Base-by-base conservation (phyloP, 2,797 vertebrate genomes). In the Iguana delicatissima region DNA sequence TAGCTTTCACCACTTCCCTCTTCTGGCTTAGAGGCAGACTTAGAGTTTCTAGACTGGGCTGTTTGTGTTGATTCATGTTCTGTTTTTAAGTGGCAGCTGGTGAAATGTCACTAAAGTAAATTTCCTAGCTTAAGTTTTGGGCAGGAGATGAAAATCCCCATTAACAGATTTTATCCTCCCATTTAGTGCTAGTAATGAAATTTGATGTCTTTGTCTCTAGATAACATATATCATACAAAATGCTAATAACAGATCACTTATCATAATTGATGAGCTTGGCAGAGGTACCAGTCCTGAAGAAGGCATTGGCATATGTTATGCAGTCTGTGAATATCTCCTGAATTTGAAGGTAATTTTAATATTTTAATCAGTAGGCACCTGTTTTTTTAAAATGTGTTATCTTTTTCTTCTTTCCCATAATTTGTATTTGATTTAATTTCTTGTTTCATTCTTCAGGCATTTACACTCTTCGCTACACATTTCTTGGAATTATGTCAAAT, bases 241-340 rank as follows among this genome's bases (percentile, higher is more conserved):
- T 32, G 98, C 98, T 90, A 99, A 98, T 96, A 97, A 98, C 93
- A 98, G 95, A 89, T 99, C 99, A 50, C 98, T 99, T 81, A 98
- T 99, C 96, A 98, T 99, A 96, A 99, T 99, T 89, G 99, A 99
- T 67, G 99, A 99, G 96, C 96, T 99, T 95, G 99, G 99, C 86
- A 98, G 99, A 97, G 98, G 99, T 32, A 99, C 99, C 88, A 98
- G 98, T 96, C 97, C 98, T 24, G 98, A 99, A 95, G 99, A 99
- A 97, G 99, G 99, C n/a, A 98, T 99, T 80, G 99, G 99, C 62
- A 98, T 99, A 94, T 99, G 99, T 96, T 98, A 99, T 32, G 98
- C 99, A 35, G 97, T 99, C 89, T 99, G 98, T 95, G 99, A 99
- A 97, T 98, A 98, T 96, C 98, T 99, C 86, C 97, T 99, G 93